These are phyloP conservation scores for Perodicticus potto DNA, from an alignment of 2,797 vertebrate species.

Conservation along the genomic window DNA sequence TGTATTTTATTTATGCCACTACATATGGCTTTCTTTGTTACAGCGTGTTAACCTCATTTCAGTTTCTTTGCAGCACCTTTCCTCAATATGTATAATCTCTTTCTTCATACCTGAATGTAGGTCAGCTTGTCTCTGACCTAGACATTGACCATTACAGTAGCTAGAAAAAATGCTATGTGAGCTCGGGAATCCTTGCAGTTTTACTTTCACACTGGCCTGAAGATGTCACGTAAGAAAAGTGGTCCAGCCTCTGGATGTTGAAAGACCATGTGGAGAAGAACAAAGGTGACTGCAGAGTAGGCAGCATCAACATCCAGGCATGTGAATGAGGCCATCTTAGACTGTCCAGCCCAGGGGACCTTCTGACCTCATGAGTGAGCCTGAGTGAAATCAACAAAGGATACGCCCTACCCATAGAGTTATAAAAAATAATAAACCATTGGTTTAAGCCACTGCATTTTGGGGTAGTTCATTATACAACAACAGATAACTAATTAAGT, in stretches of 20 bases:
- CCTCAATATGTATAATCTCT: neutral
- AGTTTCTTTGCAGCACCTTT: neutral
- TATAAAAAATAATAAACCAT: neutral
- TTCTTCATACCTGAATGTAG: neutral
- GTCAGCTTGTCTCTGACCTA: neutral
- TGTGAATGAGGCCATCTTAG: neutral
- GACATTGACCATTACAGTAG: no score
- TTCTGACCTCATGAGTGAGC: neutral
- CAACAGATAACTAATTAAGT: neutral
- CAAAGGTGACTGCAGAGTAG: neutral
- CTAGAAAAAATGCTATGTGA: neutral
- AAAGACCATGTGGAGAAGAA: neutral
- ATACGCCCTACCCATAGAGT: neutral
- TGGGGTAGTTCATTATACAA: neutral
- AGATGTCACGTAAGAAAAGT: neutral
- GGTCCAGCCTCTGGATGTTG: neutral
- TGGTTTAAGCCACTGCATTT: neutral
- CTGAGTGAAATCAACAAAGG: neutral
- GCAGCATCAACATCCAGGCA: neutral
- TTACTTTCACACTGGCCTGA: neutral
- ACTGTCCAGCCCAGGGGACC: neutral
- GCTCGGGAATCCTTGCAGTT: neutral
- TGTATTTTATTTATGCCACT: neutral
- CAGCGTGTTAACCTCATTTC: neutral
- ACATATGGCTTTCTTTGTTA: neutral